Base-by-base conservation (phyloP, 2,113 vertebrate genomes). In the Uropsilus gracilis region DNA sequence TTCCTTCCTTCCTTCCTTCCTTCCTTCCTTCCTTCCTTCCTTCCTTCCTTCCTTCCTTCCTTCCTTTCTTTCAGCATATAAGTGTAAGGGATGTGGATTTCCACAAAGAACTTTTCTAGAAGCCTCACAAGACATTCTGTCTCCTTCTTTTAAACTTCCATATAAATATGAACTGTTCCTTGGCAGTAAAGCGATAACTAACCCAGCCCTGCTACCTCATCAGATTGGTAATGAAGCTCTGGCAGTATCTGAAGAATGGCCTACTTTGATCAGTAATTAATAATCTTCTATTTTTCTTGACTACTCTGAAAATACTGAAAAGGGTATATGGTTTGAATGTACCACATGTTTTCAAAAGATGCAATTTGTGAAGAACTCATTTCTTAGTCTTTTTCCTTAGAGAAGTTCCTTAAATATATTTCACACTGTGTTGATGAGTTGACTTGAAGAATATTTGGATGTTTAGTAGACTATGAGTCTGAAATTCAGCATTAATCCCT, bases 81-180 rank as follows among this genome's bases (percentile, higher is more conserved):
- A 83, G 46, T 37, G 30, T 48, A 76, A 72, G 2, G 20, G 32
- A 50, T 13, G 61, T 68, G n/a, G 83, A 77, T 82, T 92, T 66
- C 34, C 63, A 82, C 53, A 64, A 78, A 61, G 8, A 2, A 61
- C 57, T 84, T 88, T 86, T 86, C 37, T 18, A 55, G 68, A 95
- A 95, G 94, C 57, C 78, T 92, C 32, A 82, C 66, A 88, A 8
- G 24, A 32, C 48, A 84, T 68, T 90, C 30, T 88, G 42, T 61
- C 53, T 95, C 20, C 16, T 42, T 84, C 68, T 75, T 91, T 94
- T 94, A 83, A 89, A 34, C 57, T 94, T 87, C 24, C 59, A 75
- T 91, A 93, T 91, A 91, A 91, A 95, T 94, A 90, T 32, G 9
- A 17, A 95, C 63, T 94, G 68, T 16, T 13, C 42, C 46, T 90